Evolutionary conservation across 2,113 vertebrate genomes (phyloP), one percentile per base, ranked within the genome.

Genomic region (Dipodomys ordii): DNA sequence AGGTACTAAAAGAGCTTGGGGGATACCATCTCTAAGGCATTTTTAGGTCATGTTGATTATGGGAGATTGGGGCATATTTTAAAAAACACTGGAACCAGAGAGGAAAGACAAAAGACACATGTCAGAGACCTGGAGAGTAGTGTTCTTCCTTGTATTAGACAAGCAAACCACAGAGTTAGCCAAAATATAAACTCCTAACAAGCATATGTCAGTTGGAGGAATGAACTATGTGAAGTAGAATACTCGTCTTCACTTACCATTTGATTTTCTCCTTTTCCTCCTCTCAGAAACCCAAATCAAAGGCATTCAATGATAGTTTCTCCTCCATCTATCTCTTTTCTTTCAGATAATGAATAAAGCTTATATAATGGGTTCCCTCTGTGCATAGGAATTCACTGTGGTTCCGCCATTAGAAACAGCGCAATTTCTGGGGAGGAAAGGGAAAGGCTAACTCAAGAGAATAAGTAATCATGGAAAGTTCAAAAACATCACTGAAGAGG

Each of bases 121-220:
- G 15, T 11, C 53, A 35, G 7, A 13, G 4, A 13, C 2, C 39
- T 27, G 27, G n/a, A 25, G 1, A 6, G 35, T 19, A 19, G 19
- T 22, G 6, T n/a, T 3, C 25, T 82, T 60, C 19, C 81, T 57
- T 12, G 0, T 27, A 32, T 27, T 6, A 60, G 27, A 39, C 8
- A 84, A 57, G 7, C 46, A 19, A 35, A 25, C 62, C 2, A 57
- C 53, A n/a, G n/a, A 27, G 28, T 9, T 60, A 71, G 6, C 27
- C 0, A 1, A 7, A 3, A 27, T 5, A 57, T 23, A 12, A 67
- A 44, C 10, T 67, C 19, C 23, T 27, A 18, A 62, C 1, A 28
- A 32, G 25, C 65, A 71, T 2, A 10, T 57, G 60, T 6, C 18
- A 0, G 9, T 15, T 8, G 60, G 30, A 60, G 62, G 18, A 35